Evolutionary conservation across 2,113 vertebrate genomes (phyloP), one percentile per base, ranked within the genome.

Genomic region (Ameiurus melas): DNA sequence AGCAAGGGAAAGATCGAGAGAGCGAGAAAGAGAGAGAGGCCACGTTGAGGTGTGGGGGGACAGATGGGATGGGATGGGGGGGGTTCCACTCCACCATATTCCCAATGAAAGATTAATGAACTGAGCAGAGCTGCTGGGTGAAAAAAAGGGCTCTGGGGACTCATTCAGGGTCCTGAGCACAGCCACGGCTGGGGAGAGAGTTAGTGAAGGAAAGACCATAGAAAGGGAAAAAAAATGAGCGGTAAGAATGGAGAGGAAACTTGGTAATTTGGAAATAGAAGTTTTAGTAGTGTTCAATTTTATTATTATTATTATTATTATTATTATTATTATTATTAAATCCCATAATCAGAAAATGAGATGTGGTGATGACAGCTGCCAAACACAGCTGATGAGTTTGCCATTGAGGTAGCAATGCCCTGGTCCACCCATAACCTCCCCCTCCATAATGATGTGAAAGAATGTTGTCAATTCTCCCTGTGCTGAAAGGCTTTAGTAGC

Each of bases 71-170:
- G 81, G 66, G 25, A 83, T 88, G 90, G 17, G 22, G 89, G 90
- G 90, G 8, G 91, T 94, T 95, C 92, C 94, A 91, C 92, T 94
- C 93, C 92, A 93, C 94, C 93, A 88, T 93, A 93, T 94, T 95
- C 94, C 93, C 95, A 95, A 96, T 96, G 95, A 95, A 95, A 95
- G 94, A 96, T 95, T 95, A 95, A 96, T 95, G 95, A 95, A 96
- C 93, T 93, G 93, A 94, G 93, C 91, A 94, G 93, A 94, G 95
- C 94, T 94, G 93, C 93, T 93, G 94, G 94, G 94, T 95, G 92
- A 93, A 93, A 93, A 90, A 92, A 90, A 93, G 90, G 94, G 94
- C 95, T 94, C 95, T 92, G 91, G 95, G 95, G 95, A 96, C 94
- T 92, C 94, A 94, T 95, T 94, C 94, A 93, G 92, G 93, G 92